Evolutionary conservation across 2,797 vertebrate genomes (phyloP), one percentile per base, ranked within the genome.

Genomic region (Zalophus californianus): DNA sequence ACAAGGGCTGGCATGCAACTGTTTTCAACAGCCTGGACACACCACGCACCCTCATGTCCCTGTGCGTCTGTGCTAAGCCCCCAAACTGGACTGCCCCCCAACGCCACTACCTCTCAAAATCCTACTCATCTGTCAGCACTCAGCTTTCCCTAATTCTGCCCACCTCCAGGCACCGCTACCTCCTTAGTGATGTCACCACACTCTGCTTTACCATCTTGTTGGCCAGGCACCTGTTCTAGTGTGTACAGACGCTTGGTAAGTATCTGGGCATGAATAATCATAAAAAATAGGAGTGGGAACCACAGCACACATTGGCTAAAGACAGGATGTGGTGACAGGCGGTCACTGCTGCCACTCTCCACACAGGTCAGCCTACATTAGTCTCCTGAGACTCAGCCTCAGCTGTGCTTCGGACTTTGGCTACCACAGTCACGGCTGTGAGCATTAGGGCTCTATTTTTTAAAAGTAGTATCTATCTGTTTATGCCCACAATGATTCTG

Each of bases 361-460:
- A 68, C 23, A 21, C 14, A 64, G 50, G 60, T 18, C 32, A 27
- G n/a, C 35, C 84, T 14, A 2, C 3, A 1, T 29, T 3, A 13
- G 66, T 23, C 50, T 64, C 75, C 94, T n/a, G 54, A 52, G 50
- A 32, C 27, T 27, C 32, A 35, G 1, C 11, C 41, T 29, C 77
- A 72, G 27, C 14, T 38, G 7, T 2, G 7, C 56, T 16, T 35
- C 10, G 10, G 75, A 5, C 38, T 7, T 21, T 0, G 35, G 44
- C 20, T 25, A 80, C 7, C 38, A 60, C 0, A 1, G 1, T 15
- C 23, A 0, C 0, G 3, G 15, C 12, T 5, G 5, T 14, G 64
- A 56, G 66, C 21, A 6, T 0, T 15, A 18, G 0, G 4, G 38
- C 12, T 87, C 90, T 38, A 16, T 62, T 82, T 96, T 89, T 75